Evolutionary conservation across 2,888 invertebrate species (phyloP).

Genomic region (Eupithecia vulgata): DNA sequence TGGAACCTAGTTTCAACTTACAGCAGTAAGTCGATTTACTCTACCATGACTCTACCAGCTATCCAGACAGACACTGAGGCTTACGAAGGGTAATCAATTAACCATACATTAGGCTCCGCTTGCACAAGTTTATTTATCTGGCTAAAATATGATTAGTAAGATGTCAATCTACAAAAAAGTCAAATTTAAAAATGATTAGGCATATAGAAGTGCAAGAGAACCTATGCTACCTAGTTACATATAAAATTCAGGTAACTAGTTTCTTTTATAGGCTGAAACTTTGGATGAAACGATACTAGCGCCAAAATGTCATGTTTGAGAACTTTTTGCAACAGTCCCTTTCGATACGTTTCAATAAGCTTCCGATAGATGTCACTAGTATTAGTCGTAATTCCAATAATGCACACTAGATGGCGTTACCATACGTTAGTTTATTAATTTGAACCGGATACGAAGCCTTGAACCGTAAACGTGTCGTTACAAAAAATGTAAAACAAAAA

Average conservation of each 20-base stretch:
- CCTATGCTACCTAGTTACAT: neutral
- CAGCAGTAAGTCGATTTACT: neutral
- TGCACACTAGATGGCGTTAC: constrained; percentile 23
- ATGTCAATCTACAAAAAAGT: neutral
- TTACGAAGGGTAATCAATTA: neutral
- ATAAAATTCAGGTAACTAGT: neutral
- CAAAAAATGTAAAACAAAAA: too few species aligned
- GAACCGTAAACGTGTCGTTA: neutral
- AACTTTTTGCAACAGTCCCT: constrained; percentile 14
- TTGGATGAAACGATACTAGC: constrained; percentile 18
- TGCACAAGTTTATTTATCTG: neutral
- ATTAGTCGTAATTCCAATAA: neutral
- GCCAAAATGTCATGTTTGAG: constrained; percentile 9
- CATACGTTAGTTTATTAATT: neutral
- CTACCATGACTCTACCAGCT: neutral
- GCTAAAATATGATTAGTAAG: neutral
- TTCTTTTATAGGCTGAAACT: neutral
- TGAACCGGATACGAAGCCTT: neutral
- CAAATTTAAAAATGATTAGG: neutral
- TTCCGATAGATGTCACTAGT: constrained; percentile 38
- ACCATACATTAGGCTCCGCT: neutral
- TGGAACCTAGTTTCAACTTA: neutral
- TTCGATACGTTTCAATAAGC: constrained; percentile 1
- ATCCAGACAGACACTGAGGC: neutral
- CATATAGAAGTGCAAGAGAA: neutral